phyloP scores from a whole-genome alignment of 2,888 invertebrate species.

The Mythimna impura region DNA sequence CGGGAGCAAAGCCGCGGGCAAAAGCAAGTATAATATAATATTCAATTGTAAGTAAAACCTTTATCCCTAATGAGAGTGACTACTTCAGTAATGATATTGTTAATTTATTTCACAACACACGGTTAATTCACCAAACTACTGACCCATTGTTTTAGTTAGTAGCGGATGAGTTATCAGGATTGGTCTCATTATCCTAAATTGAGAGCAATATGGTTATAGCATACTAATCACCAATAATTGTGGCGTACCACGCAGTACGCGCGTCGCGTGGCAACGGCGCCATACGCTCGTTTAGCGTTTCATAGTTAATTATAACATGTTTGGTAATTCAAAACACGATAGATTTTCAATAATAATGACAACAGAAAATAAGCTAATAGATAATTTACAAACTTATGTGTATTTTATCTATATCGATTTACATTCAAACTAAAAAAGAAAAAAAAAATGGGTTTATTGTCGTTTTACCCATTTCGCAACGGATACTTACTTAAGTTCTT shows the following conservation, averaged over 20 bases:
- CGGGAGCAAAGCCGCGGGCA: too few species aligned
- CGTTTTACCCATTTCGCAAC: too few species aligned
- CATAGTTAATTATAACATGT: constrained; percentile 19
- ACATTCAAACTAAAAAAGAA: too few species aligned
- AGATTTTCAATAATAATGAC: constrained; percentile 4
- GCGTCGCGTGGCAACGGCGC: constrained; percentile 9
- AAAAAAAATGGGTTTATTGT: too few species aligned
- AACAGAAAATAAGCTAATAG: background rate
- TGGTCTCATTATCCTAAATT: constrained; percentile 5
- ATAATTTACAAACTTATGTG: too few species aligned
- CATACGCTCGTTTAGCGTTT: constrained; percentile 16
- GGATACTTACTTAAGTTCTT: too few species aligned
- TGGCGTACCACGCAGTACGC: constrained; percentile 26
- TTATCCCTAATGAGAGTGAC: background rate
- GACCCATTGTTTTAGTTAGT: background rate
- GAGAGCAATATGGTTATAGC: constrained; percentile 3
- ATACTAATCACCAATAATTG: constrained; percentile 34
- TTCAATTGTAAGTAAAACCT: too few species aligned
- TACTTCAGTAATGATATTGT: background rate
- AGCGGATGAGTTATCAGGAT: constrained; percentile 18
- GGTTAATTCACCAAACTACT: background rate
- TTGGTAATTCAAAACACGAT: background rate
- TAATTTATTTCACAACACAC: background rate
- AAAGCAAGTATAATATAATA: too few species aligned
- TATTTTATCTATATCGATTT: too few species aligned